These are phyloP conservation scores for Genyomyrus donnyi DNA, from an alignment of 2,113 vertebrate species.

Conservation along the genomic window DNA sequence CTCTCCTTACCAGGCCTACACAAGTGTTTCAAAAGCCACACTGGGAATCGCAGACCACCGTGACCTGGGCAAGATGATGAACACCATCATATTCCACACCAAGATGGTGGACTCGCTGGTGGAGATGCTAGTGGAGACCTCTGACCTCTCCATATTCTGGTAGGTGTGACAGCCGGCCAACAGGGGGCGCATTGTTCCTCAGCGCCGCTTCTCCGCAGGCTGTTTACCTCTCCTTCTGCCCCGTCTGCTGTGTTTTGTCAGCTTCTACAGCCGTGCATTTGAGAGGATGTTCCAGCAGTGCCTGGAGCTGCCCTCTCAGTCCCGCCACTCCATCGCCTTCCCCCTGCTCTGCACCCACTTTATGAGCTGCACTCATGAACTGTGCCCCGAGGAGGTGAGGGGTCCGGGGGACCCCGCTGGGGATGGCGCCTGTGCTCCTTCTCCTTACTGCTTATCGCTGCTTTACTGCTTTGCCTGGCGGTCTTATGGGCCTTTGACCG, in stretches of 20 bases:
- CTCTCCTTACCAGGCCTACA: constrained; percentile 73
- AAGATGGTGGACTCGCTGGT: constrained; percentile 99
- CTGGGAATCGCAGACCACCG: constrained; percentile 88
- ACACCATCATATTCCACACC: constrained; percentile 98
- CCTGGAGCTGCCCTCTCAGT: constrained; percentile 94
- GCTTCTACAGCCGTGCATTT: constrained; percentile 98
- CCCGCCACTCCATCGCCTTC: constrained; percentile 94
- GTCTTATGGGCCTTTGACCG: neutral
- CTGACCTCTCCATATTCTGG: constrained; percentile 97
- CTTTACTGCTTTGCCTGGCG: neutral
- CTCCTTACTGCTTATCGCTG: neutral
- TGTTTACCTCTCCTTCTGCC: neutral
- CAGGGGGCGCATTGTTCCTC: neutral
- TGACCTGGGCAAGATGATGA: constrained; percentile 99
- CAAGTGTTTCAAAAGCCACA: constrained; percentile 93
- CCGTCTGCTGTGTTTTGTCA: constrained; percentile 44
- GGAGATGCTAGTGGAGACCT: constrained; percentile 98
- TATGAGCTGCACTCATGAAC: constrained; percentile 96
- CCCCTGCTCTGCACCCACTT: constrained; percentile 96
- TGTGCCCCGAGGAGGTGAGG: constrained; percentile 94
- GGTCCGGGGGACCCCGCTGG: neutral
- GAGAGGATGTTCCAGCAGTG: constrained; percentile 99
- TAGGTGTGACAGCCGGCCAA: constrained; percentile 41
- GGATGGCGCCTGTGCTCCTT: neutral
- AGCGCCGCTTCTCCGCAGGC: neutral